Evolutionary conservation across 2,113 vertebrate species (phyloP).

Genomic region (Silurus asotus): DNA sequence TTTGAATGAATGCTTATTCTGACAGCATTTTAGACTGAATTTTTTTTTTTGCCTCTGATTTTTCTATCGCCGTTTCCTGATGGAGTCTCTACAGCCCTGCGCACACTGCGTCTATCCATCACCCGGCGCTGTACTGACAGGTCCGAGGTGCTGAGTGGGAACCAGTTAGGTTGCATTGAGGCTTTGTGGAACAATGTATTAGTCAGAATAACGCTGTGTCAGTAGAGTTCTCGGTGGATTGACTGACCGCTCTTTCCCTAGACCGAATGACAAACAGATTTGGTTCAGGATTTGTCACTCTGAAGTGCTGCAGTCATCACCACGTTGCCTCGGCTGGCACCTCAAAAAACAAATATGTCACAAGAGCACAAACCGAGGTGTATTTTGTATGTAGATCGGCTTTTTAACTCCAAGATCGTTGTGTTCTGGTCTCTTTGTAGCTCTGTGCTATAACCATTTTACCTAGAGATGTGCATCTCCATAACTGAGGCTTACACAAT

Average conservation of each 20-base stretch:
- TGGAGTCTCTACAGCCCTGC: background rate
- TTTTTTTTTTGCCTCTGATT: too few species aligned
- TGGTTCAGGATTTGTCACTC: conserved; percentile 2
- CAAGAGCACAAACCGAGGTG: conserved; percentile 1
- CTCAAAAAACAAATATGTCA: conserved; percentile 8
- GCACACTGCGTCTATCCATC: conserved; percentile 10
- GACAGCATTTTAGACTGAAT: background rate
- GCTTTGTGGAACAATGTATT: conserved; percentile 22
- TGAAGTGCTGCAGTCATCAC: conserved; percentile 41
- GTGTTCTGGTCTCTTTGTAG: background rate
- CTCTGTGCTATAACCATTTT: background rate
- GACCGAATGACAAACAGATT: conserved; percentile 39
- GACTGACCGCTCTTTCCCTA: conserved; percentile 33
- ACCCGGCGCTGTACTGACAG: conserved; percentile 10
- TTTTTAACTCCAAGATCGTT: background rate
- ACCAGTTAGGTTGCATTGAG: conserved; percentile 16
- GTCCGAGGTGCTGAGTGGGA: conserved; percentile 15
- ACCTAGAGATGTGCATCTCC: too few species aligned
- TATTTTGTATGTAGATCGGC: background rate
- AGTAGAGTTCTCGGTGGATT: conserved; percentile 29
- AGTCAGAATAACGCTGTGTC: conserved; percentile 42
- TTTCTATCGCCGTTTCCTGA: background rate
- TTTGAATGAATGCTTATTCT: background rate
- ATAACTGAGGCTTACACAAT: too few species aligned
- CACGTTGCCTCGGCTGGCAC: background rate